Base-by-base conservation (phyloP, 1,140 invertebrate genomes). In the Drosophila takahashii region DNA sequence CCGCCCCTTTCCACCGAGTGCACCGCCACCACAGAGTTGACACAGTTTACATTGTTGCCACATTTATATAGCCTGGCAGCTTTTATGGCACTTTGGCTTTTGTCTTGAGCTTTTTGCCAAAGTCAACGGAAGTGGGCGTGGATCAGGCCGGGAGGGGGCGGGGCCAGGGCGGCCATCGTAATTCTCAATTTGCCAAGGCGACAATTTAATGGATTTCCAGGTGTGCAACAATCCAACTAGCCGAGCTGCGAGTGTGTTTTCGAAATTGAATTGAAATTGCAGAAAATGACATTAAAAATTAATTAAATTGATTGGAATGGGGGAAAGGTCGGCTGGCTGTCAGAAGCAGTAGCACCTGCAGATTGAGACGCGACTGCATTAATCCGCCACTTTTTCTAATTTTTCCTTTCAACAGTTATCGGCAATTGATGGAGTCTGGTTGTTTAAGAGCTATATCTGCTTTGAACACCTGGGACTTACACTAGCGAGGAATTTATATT, bases 11-110 rank as follows among this genome's bases (percentile, higher is more conserved):
- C 39, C 27, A 9, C 27, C n/a, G 11, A 64, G 64, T 36, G 34
- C 26, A 34, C 27, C 59, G 29, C 59, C 59, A 50, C 56, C 62
- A 51, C 71, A 59, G 58, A 87, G 83, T 87, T 87, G 83, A 87
- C 83, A 87, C 83, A 87, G 83, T 87, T 87, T 87, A 87, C 83
- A 84, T 87, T 87, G 83, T 87, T 87, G 83, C 84, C 79, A 81
- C 81, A 89, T 87, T 87, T 89, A 87, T 87, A 89, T 87, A 83
- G 83, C 83, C 67, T 89, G 83, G 79, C 79, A 81, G 70, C 71
- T 89, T 89, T 87, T 89, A 87, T 87, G 84, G 83, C 83, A 89
- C 79, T 89, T 87, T 83, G 84, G 74, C 74, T 78, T 83, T 89
- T 79, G 83, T 89, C 84, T 89, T 87, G 71, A 83, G 79, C 65